Percentiles rank a stretch among this genome's conserved stretches.
phyloP scores from a whole-genome alignment of 2,797 vertebrate genomes.

The Apogon hyalosoma region DNA sequence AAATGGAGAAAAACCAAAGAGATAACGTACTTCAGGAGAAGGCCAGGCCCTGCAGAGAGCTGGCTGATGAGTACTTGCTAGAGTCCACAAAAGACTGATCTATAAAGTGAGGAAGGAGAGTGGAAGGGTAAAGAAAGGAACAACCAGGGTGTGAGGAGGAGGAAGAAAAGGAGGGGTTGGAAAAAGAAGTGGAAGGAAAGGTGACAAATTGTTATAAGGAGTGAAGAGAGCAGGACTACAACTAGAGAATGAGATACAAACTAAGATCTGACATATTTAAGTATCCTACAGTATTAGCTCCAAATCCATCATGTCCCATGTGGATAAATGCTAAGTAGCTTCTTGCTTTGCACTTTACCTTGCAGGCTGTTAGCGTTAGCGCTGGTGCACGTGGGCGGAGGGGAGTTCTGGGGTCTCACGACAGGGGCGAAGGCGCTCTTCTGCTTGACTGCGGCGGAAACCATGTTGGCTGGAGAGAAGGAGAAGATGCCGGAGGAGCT shows the following conservation, averaged over 20 bases:
- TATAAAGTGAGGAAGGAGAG: constrained; percentile 83
- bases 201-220: constrained; percentile 58
- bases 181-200: constrained; percentile 54
- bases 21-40: constrained; percentile 96
- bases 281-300: background rate
- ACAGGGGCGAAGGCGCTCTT: constrained; percentile 99
- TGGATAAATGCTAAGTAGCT: background rate
- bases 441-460: constrained; percentile 97
- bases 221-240: constrained; percentile 49
- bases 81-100: constrained; percentile 98
- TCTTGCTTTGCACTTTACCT: constrained; percentile 83
- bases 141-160: constrained; percentile 47
- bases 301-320: background rate
- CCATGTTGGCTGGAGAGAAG: constrained; percentile 99
- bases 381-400: constrained; percentile 98
- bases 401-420: constrained; percentile 97
- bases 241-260: constrained; percentile 12
- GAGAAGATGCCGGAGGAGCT: constrained; percentile 99
- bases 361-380: constrained; percentile 97
- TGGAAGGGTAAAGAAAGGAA: constrained; percentile 61
- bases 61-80: constrained; percentile 96
- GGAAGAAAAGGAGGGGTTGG: constrained; percentile 45
- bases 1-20: constrained; percentile 40
- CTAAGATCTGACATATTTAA: too few relatives aligned
- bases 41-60: constrained; percentile 95